A percentile compares a stretch with the other conserved stretches of the same genome.
Evolutionary conservation across 2,888 invertebrate species (phyloP).

Genomic region (Phytoseiulus persimilis): DNA sequence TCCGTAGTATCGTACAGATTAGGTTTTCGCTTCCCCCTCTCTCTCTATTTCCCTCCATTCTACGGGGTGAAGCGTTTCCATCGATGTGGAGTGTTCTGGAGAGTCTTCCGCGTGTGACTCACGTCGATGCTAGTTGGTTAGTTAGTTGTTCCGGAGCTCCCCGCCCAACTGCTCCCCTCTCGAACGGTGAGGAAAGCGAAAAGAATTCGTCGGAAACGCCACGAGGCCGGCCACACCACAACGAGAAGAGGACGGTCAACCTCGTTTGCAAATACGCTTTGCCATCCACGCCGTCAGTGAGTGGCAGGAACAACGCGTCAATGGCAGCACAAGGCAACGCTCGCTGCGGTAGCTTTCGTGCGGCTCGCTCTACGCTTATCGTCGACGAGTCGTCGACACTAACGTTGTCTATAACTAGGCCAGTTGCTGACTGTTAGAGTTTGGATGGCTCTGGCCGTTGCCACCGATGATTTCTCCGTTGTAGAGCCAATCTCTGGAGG

Average conservation of each 20-base stretch:
- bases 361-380: not conserved
- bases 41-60: not conserved
- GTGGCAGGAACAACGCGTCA: not conserved
- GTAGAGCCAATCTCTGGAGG: constrained; percentile 5
- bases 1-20: not conserved
- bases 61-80: not conserved
- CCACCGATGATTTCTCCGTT: not conserved
- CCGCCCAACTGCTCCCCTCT: not conserved
- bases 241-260: not conserved
- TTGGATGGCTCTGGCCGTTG: not conserved
- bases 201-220: not conserved
- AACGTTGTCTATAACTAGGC: not conserved
- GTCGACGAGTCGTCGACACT: constrained; percentile 5
- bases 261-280: not conserved
- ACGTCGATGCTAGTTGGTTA: not conserved
- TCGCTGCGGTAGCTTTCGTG: not conserved
- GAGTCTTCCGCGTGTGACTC: not conserved
- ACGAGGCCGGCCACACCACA: not conserved
- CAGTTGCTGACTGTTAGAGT: not conserved
- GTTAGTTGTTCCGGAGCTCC: not conserved
- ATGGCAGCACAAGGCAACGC: not conserved
- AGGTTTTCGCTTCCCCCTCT: no score
- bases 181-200: not conserved
- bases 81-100: not conserved
- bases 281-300: not conserved